Evolutionary conservation across 2,113 vertebrate species (phyloP).

Genomic region (Furnarius figulus): DNA sequence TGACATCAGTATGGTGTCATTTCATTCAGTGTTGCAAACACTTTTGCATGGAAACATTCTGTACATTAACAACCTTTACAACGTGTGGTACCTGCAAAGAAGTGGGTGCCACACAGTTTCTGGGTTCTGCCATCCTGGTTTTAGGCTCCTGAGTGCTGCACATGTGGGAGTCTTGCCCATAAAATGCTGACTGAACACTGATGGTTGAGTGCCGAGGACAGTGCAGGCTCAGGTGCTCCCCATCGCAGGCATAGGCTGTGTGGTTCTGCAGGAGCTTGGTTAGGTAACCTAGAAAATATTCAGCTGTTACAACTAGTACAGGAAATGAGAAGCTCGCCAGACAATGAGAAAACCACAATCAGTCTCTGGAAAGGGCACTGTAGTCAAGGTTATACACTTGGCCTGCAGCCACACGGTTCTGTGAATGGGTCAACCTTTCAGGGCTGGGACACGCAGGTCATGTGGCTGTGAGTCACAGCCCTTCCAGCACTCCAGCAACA

Average conservation of each 20-base stretch:
- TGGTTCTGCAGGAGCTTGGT: constrained; percentile 92
- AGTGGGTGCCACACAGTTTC: constrained; percentile 84
- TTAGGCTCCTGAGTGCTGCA: constrained; percentile 68
- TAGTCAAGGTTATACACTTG: not conserved
- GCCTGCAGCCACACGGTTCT: not conserved
- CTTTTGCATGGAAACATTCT: not conserved
- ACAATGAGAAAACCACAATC: not conserved
- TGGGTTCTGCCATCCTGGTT: constrained; percentile 62
- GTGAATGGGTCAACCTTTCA: not conserved
- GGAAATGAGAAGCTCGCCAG: constrained; percentile 7
- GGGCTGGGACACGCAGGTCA: not conserved
- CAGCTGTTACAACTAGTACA: constrained; percentile 65
- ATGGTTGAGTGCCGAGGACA: constrained; percentile 94
- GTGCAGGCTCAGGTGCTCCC: constrained; percentile 84
- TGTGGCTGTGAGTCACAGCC: not conserved
- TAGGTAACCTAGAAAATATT: constrained; percentile 87
- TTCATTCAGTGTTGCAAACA: not conserved
- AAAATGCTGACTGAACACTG: constrained; percentile 90
- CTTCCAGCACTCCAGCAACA: not conserved
- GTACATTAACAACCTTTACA: not conserved
- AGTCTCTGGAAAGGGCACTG: constrained; percentile 5
- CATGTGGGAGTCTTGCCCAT: constrained; percentile 76
- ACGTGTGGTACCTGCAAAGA: constrained; percentile 85
- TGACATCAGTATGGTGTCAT: accelerated
- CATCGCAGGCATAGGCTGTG: constrained; percentile 88